Percentiles rank a stretch among this genome's conserved stretches.
Evolutionary conservation across 2,888 invertebrate genomes (phyloP).

Genomic region (Pasiphila rectangulata): DNA sequence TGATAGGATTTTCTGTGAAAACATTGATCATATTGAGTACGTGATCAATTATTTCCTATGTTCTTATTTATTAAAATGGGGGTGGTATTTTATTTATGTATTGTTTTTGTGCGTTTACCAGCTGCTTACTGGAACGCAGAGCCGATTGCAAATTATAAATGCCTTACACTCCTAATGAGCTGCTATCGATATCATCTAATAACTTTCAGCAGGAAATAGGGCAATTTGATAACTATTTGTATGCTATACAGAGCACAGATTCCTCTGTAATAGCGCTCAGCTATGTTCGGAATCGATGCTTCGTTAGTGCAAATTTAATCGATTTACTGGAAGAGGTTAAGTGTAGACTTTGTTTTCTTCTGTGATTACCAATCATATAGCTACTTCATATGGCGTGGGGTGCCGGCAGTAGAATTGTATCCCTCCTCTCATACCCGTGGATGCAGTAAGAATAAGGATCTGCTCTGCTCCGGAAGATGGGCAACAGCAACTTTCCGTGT

Average conservation of each 20-base stretch:
- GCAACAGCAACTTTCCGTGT: no score
- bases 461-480: no score
- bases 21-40: background rate
- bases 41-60: constrained; percentile 16
- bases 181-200: constrained; percentile 30
- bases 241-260: constrained; percentile 20
- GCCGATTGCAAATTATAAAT: background rate
- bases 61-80: constrained; percentile 4
- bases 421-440: no score
- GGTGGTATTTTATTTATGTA: background rate
- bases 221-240: constrained; percentile 33
- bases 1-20: background rate
- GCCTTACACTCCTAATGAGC: constrained; percentile 27
- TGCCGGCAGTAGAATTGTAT: no score
- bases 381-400: no score
- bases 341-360: no score
- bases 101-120: background rate
- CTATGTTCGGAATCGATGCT: constrained; percentile 24
- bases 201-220: constrained; percentile 30
- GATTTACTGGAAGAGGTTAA: constrained; percentile 6
- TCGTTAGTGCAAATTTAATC: constrained; percentile 25
- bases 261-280: constrained; percentile 22
- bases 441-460: no score
- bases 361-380: no score
- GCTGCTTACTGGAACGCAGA: background rate